Base-by-base conservation (phyloP, 1,140 invertebrate genomes). In the Dufourea novaeangliae region DNA sequence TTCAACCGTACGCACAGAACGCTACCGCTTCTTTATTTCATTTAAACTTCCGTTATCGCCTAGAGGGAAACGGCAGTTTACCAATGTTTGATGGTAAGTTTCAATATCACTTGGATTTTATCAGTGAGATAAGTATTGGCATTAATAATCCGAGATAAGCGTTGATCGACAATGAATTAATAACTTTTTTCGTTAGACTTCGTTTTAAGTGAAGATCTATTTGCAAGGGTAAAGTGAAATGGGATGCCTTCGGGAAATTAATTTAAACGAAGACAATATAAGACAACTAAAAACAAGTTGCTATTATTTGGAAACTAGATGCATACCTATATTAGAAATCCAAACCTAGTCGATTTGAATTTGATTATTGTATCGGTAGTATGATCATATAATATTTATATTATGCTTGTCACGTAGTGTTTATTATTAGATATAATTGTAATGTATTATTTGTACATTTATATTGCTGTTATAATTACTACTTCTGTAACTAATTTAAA, bases 41-140 rank as follows among this genome's bases (percentile, higher is more conserved):
- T 88, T 90, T 90, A 56, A 69, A 74, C 81, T 88, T 83, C 87
- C 81, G 82, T 86, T 88, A 87, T 89, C 84, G 68, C 85, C 75
- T 64, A 79, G 85, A 90, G 87, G n/a, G 87, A 88, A 85, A 85
- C 79, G 76, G 83, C 83, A 54, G 75, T 89, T 80, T 76, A 88
- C 86, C 81, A 84, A 92, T 92, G 91, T 91, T 90, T 77, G 90
- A 92, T 83, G 91, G 91, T 92, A 81, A 92, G 91, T 91, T 50
- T 69, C n/a, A 62, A 7, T 17, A 50, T 37, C 6, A 17, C 20
- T 50, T 50, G 4, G 6, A 50, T 25, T 34, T 39, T 14, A 39
- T 52, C 44, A 41, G 72, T 50, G 67, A 82, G 25, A 78, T 56
- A 56, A 27, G n/a, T 44, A 25, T 34, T 10, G 5, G 10, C 14